phyloP scores from a whole-genome alignment of 1,140 invertebrate genomes.

The Neoseiulus cucumeris region DNA sequence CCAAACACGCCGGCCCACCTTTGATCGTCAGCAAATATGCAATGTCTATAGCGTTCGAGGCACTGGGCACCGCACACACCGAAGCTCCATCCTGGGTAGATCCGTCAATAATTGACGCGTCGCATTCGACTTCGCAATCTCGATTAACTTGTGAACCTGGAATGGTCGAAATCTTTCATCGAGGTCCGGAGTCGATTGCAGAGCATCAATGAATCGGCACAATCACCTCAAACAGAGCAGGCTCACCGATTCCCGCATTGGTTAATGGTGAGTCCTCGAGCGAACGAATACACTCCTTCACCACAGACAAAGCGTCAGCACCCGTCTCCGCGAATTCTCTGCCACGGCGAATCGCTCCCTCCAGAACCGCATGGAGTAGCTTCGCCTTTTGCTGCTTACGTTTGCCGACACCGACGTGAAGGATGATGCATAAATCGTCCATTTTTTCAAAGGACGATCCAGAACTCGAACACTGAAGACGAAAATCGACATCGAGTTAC shows the following conservation, averaged over 20 bases:
- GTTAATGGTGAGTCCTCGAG: not conserved
- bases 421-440: not conserved
- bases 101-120: not conserved
- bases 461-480: no score
- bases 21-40: not conserved
- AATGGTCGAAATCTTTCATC: not conserved
- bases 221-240: not conserved
- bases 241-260: slow-evolving; percentile 3
- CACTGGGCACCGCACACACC: not conserved
- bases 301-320: not conserved
- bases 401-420: not conserved
- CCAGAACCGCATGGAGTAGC: not conserved
- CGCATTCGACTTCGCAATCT: not conserved
- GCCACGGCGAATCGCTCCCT: not conserved
- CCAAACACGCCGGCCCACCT: not conserved
- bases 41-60: not conserved
- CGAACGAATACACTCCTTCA: not conserved
- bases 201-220: not conserved
- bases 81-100: not conserved
- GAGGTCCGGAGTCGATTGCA: not conserved
- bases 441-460: no score
- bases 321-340: not conserved
- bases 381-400: not conserved
- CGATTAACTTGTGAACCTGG: not conserved
- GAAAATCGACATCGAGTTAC: no score